These are phyloP conservation scores for Dynastes tityus DNA, from an alignment of 2,888 invertebrate species.

Conservation along the genomic window DNA sequence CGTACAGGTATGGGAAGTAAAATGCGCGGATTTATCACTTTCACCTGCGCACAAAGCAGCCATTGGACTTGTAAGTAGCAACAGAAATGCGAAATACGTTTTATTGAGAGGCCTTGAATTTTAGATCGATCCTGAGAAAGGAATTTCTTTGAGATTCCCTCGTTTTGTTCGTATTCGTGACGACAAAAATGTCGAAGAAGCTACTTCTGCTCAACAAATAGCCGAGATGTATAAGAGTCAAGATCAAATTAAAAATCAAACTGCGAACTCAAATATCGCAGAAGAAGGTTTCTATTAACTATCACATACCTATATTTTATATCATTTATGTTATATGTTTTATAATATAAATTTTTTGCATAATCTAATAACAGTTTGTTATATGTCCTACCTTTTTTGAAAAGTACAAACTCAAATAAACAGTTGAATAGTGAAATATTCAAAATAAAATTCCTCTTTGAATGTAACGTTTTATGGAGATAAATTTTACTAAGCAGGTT, in stretches of 20 bases:
- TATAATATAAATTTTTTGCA: neutral
- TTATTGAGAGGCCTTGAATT: neutral
- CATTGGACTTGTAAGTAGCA: slow-evolving; percentile 79
- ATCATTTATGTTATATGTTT: neutral
- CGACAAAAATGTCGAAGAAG: slow-evolving; percentile 94
- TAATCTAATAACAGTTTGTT: neutral
- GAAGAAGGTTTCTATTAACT: slow-evolving; percentile 78
- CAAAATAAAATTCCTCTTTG: too few relatives aligned
- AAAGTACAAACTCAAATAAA: too few relatives aligned
- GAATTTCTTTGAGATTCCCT: slow-evolving; percentile 96
- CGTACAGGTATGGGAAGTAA: slow-evolving; percentile 94
- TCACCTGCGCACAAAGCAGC: slow-evolving; percentile 96
- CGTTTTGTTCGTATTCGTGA: slow-evolving; percentile 91
- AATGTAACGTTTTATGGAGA: too few relatives aligned
- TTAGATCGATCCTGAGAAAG: slow-evolving; percentile 88
- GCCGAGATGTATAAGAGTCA: slow-evolving; percentile 93
- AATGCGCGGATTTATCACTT: slow-evolving; percentile 97
- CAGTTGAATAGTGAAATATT: too few relatives aligned
- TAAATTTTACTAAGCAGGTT: too few relatives aligned
- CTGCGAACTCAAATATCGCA: slow-evolving; percentile 63
- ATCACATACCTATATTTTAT: slow-evolving; percentile 6
- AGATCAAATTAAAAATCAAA: slow-evolving; percentile 88
- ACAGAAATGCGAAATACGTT: slow-evolving; percentile 51
- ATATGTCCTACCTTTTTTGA: too few relatives aligned
- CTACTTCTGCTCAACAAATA: slow-evolving; percentile 91